These are phyloP conservation scores for Merluccius polli DNA, from an alignment of 2,797 vertebrate genomes.

Conservation along the genomic window DNA sequence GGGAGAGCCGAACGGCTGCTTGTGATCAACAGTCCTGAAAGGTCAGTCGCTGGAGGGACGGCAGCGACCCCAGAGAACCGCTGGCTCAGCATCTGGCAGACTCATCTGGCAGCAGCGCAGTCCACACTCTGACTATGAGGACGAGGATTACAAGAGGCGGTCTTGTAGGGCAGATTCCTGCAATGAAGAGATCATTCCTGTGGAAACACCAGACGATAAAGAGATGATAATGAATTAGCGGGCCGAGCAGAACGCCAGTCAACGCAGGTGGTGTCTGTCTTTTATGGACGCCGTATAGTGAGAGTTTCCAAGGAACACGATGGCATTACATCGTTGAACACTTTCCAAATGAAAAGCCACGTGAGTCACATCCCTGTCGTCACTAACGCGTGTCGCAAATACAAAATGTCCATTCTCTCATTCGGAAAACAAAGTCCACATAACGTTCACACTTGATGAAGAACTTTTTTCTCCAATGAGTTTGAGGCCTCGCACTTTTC, in stretches of 20 bases:
- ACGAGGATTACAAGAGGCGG: neutral
- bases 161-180: neutral
- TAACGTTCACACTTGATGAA: neutral
- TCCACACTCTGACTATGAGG: neutral
- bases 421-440: too few relatives aligned
- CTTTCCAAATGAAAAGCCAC: too few relatives aligned
- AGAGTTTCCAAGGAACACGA: neutral
- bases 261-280: neutral
- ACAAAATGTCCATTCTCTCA: too few relatives aligned
- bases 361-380: too few relatives aligned
- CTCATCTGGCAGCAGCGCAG: neutral
- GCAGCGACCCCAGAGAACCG: neutral
- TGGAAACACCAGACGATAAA: neutral
- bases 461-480: neutral
- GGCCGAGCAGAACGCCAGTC: neutral
- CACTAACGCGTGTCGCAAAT: too few relatives aligned
- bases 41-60: neutral
- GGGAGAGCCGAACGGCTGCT: neutral
- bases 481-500: neutral
- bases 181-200: neutral
- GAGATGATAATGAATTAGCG: neutral
- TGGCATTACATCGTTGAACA: neutral
- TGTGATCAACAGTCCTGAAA: neutral
- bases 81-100: neutral
- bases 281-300: neutral